Conservation (phyloP, 2,888 invertebrate genomes). For the Leptopilina myrica region DNA sequence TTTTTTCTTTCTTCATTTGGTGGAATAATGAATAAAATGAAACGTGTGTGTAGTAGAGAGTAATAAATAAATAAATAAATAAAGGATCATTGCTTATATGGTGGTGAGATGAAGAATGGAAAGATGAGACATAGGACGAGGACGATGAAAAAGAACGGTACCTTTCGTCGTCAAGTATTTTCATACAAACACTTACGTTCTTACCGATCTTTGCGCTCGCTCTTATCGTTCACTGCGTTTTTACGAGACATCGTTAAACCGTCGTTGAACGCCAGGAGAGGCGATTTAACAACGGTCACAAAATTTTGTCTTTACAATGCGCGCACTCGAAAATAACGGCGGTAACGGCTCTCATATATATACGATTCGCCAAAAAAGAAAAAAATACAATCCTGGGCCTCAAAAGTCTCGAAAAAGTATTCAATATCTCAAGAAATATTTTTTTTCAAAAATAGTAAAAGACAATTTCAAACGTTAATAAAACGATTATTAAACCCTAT, state of each 20-base stretch:
- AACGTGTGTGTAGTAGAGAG: neutral
- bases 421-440: neutral
- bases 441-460: too few species aligned
- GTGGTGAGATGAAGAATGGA: slow-evolving; percentile 22
- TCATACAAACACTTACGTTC: slow-evolving; percentile 30
- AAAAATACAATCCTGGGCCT: neutral
- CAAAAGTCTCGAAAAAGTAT: neutral
- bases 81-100: slow-evolving; percentile 15
- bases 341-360: too few species aligned
- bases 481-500: too few species aligned
- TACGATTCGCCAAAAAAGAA: slow-evolving; percentile 21
- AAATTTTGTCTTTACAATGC: slow-evolving; percentile 32
- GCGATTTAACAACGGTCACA: slow-evolving; percentile 37
- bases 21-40: neutral
- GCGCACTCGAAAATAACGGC: slow-evolving; percentile 29
- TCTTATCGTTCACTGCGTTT: slow-evolving; percentile 51
- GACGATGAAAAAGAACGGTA: slow-evolving; percentile 50
- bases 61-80: slow-evolving; percentile 18
- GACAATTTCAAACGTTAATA: too few species aligned
- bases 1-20: too few species aligned
- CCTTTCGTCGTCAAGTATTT: slow-evolving; percentile 44
- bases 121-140: slow-evolving; percentile 44
- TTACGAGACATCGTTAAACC: slow-evolving; percentile 54
- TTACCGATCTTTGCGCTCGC: slow-evolving; percentile 34
- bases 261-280: slow-evolving; percentile 31